Evolutionary conservation across 2,113 vertebrate species (phyloP), one percentile per base, ranked within the genome.

Genomic region (Coryphaenoides rupestris): DNA sequence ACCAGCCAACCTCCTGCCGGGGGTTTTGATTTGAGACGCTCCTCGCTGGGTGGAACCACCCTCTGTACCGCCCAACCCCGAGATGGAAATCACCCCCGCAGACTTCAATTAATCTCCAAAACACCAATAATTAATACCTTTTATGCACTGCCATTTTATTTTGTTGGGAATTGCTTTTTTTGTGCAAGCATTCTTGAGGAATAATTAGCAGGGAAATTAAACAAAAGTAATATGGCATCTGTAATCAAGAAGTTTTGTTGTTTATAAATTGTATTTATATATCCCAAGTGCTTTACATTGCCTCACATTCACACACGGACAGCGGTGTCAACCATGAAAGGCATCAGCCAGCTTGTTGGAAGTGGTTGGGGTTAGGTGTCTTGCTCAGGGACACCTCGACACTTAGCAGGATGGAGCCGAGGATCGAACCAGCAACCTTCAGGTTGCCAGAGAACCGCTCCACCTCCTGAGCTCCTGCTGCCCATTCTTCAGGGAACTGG

Each of bases 121-220:
- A 79, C 55, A 52, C 49, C 50, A 45, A 63, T 77, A 73, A 80
- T 83, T 74, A 76, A 78, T 75, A 72, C 65, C 26, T 40, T 53
- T 14, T 53, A 57, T 73, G 22, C 57, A 57, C 58, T 46, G 52
- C 28, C 23, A 54, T 65, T 80, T 69, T 45, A 9, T 59, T 53
- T 65, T 72, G 46, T 47, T 16, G 46, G 46, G 46, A 47, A 16
- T 47, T 3, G 1, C 26, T 28, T 5, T 28, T 28, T 28, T 49
- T 47, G 46, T 47, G 46, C 12, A 23, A 65, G 19, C 62, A 60
- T 14, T 33, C 52, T 22, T 24, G 12, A 50, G 74, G 66, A 58
- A 55, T 72, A 72, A 78, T 59, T 74, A 58, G 56, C 54, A 63
- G 46, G 55, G 62, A 74, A 78, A 62, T 28, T 68, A 23, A 70